Base-by-base conservation (phyloP, 2,888 invertebrate species). In the Odontothrips loti region DNA sequence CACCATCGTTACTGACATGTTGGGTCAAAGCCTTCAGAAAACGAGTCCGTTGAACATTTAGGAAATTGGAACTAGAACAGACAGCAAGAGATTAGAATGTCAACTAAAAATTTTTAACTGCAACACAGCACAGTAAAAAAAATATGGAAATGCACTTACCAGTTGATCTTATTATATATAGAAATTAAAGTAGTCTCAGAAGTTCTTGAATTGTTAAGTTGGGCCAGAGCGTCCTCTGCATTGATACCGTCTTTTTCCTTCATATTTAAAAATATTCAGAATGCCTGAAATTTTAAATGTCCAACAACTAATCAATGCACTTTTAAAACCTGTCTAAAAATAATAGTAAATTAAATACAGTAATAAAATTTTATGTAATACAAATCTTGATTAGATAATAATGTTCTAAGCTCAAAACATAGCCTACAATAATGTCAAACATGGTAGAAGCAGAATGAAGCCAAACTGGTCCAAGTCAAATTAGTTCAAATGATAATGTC, bases 141-240 rank as follows among this genome's bases (percentile, higher is more conserved):
- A 10, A 75, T n/a, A n/a, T 9, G 1, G 6, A n/a, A 23, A 20
- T 1, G 10, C 23, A 23, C 68, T 12, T 27, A 75, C 68, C 27
- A 8, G 10, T 75, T 75, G 8, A 75, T 23, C 27, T 27, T 75
- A 23, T 75, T 23, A 75, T 27, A 75, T 1, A 75, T 4, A 27
- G 68, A 75, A 23, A 27, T 75, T 9, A 75, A 10, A 1, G 27
- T 27, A 75, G 23, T 75, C 8, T 75, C 23, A 11, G 23, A 27
- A 27, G 68, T 75, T 75, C 68, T 75, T 75, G 68, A 75, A 27
- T 75, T 75, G 27, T 27, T 75, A 27, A 75, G 27, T 10, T 75
- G 68, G 12, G 68, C 68, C 27, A 75, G 27, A 23, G 23, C 27
- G 27, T 75, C 68, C 27, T 75, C 68, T 9, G 27, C 27, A 27